Evolutionary conservation across 2,797 vertebrate species (phyloP).

Genomic region (Lacerta agilis): DNA sequence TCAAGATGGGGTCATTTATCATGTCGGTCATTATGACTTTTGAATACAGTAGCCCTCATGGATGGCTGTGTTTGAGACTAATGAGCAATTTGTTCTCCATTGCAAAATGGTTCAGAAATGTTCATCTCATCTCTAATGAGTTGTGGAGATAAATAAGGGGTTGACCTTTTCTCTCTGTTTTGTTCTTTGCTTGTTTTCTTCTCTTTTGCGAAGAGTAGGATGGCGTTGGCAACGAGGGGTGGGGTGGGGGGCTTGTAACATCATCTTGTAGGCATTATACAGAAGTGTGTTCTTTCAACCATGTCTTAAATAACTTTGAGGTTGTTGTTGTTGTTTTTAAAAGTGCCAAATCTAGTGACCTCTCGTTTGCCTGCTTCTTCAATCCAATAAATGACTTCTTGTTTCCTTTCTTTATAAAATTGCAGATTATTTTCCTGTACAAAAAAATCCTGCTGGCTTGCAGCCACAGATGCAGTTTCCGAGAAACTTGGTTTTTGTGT

Average conservation of each 20-base stretch:
- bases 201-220: not conserved
- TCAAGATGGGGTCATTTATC: not conserved
- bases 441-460: constrained; percentile 43
- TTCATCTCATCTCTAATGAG: constrained; percentile 15
- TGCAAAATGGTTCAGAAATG: constrained; percentile 9
- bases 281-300: not conserved
- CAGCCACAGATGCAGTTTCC: not conserved
- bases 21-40: not conserved
- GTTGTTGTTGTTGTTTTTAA: not conserved
- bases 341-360: constrained; percentile 44
- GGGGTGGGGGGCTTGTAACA: not conserved
- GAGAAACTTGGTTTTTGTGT: not conserved
- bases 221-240: not conserved
- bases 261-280: constrained; percentile 1
- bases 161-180: constrained; percentile 19
- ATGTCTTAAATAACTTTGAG: not conserved
- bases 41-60: not conserved
- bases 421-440: constrained; percentile 55
- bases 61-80: constrained; percentile 16
- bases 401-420: constrained; percentile 39
- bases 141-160: constrained; percentile 18
- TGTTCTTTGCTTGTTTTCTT: constrained; percentile 15
- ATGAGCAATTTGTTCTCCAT: constrained; percentile 42
- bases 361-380: constrained; percentile 46
- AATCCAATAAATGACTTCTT: not conserved